Evolutionary conservation across 2,888 invertebrate genomes (phyloP), one percentile per base, ranked within the genome.

Genomic region (Gari tellinella): DNA sequence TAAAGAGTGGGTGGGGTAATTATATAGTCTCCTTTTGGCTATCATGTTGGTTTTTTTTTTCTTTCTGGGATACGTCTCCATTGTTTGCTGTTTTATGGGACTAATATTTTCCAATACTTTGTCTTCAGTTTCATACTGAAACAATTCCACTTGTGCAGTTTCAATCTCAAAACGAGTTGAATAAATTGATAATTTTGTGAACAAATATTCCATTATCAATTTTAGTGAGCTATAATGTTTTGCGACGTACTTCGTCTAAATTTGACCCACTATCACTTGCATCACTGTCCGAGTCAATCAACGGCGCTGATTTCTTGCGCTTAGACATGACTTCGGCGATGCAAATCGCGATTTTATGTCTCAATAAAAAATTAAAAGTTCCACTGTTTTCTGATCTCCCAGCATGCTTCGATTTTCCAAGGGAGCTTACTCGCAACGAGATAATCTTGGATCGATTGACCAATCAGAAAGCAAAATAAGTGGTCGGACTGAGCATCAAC

Each of bases 241-340:
- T 10, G 31, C 4, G 31, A 31, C 31, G 52, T 86, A 88, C 88
- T 86, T 88, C 88, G 46, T 91, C 91, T 52, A 90, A 81, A 77
- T 91, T 89, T 65, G 88, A 87, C 63, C 87, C 90, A 85, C 90
- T 90, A 58, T 87, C 91, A 84, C 90, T 91, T 68, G 84, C 89
- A 65, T 90, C 89, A 73, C 89, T 90, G 80, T 91, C 91, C 56
- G 90, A 91, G 57, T 91, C 90, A 63, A 91, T 90, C 46, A 90
- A 76, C 48, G 89, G 88, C 25, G 83, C 86, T 31, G 82, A 84
- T 84, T 89, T 90, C 83, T 90, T 91, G 66, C 90, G 83, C 80
- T 90, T 91, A 14, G 89, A 88, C 90, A 90, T 90, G 60, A 57
- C 84, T 61, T 37, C 23, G n/a, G 31, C 37, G 43, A 23, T 23